These are phyloP conservation scores for Thripadectes ignobilis DNA, from an alignment of 2,797 vertebrate genomes.

Conservation along the genomic window DNA sequence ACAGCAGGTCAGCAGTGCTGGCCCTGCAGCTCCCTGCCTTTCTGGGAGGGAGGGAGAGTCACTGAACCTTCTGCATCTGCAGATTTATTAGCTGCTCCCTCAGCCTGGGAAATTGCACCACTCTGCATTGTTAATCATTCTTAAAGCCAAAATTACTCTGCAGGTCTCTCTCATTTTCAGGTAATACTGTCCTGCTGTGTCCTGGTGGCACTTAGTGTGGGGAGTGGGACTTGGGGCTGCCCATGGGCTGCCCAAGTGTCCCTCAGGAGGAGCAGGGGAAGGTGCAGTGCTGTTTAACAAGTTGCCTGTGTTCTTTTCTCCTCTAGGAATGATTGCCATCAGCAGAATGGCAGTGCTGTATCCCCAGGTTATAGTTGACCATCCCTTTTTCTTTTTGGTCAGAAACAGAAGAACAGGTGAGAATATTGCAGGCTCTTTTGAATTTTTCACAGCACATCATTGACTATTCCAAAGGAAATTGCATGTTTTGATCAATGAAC, in stretches of 20 bases:
- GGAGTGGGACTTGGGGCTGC: not conserved
- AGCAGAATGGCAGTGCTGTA: conserved; percentile 94
- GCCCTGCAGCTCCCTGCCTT: not conserved
- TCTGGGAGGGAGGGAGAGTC: not conserved
- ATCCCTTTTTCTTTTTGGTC: conserved; percentile 96
- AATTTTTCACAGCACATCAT: not conserved
- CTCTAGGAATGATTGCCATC: conserved; percentile 91
- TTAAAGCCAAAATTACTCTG: conserved; percentile 6
- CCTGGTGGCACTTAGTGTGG: not conserved
- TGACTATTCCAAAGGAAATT: not conserved
- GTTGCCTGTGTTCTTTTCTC: not conserved
- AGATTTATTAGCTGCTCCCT: conserved; percentile 21
- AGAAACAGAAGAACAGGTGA: conserved; percentile 92
- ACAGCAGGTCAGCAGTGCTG: not conserved
- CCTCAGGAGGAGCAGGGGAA: not conserved
- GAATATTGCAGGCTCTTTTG: not conserved
- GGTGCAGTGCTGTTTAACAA: not conserved
- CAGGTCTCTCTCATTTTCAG: not conserved
- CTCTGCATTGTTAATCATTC: conserved; percentile 26
- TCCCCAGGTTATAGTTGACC: conserved; percentile 96
- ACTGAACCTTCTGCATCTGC: not conserved
- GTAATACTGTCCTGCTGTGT: not conserved
- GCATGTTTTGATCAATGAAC: not conserved
- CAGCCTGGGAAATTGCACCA: not conserved
- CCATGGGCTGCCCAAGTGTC: not conserved